These are phyloP conservation scores for Rhegmatorhina hoffmannsi DNA, from an alignment of 2,113 vertebrate genomes.

Conservation along the genomic window DNA sequence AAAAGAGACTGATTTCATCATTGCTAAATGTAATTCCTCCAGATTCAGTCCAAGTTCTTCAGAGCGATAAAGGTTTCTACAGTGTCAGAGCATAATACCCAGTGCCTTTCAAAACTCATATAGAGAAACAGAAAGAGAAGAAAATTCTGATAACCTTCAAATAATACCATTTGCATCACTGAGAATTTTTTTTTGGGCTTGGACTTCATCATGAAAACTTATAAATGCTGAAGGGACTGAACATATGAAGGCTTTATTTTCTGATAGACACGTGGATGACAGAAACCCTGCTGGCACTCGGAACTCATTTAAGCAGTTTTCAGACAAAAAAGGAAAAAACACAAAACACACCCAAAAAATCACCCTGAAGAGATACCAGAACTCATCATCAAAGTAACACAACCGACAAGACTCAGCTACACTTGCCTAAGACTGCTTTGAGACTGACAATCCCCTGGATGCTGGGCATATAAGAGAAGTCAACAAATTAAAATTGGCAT, in stretches of 20 bases:
- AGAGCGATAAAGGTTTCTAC: not conserved
- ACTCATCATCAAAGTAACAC: slow-evolving; percentile 61
- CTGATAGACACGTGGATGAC: slow-evolving; percentile 41
- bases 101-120: not conserved
- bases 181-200: not conserved
- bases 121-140: not conserved
- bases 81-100: not conserved
- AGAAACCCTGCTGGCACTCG: slow-evolving; percentile 56
- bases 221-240: slow-evolving; percentile 15
- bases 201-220: not conserved
- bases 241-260: slow-evolving; percentile 16
- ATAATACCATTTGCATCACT: not conserved
- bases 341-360: not conserved
- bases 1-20: not conserved
- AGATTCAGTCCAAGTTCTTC: not conserved
- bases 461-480: not conserved
- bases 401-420: slow-evolving; percentile 7
- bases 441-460: not conserved
- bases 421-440: not conserved
- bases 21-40: not conserved
- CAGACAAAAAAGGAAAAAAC: slow-evolving; percentile 15
- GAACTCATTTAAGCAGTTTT: slow-evolving; percentile 67
- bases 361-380: slow-evolving; percentile 31
- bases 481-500: not conserved
- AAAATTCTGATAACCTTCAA: slow-evolving; percentile 37